These are phyloP conservation scores for Maniola hyperantus DNA, from an alignment of 2,888 invertebrate species.

Conservation along the genomic window DNA sequence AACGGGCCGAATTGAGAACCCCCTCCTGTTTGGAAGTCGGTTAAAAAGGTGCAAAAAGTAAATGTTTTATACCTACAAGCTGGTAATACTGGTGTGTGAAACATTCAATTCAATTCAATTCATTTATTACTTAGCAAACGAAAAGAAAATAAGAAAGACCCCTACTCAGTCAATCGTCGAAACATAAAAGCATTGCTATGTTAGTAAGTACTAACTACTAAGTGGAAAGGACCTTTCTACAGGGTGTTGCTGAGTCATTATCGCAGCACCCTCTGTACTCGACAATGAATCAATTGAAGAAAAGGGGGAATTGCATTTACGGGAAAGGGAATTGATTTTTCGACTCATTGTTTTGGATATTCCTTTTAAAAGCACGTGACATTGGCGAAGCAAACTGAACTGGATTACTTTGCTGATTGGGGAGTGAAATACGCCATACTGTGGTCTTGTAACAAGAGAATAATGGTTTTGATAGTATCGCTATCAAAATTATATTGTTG, in stretches of 20 bases:
- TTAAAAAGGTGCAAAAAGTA: not conserved
- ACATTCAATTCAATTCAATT: too few relatives aligned
- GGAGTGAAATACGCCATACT: too few relatives aligned
- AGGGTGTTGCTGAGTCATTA: constrained; percentile 18
- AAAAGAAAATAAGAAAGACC: not conserved
- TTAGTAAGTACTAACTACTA: constrained; percentile 5
- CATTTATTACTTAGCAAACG: not conserved
- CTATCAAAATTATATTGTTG: too few relatives aligned
- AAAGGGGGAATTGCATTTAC: constrained; percentile 16
- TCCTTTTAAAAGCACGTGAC: too few relatives aligned
- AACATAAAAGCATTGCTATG: constrained; percentile 28
- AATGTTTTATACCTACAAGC: not conserved
- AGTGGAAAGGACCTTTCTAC: not conserved
- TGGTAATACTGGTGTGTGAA: not conserved
- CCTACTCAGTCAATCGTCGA: not conserved
- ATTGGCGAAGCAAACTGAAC: too few relatives aligned
- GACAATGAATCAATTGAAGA: constrained; percentile 18
- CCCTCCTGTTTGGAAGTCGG: not conserved
- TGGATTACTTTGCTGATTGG: too few relatives aligned
- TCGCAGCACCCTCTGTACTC: constrained; percentile 3
- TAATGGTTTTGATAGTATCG: too few relatives aligned
- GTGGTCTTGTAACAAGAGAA: too few relatives aligned
- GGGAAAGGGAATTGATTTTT: constrained; percentile 16
- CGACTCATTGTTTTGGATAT: constrained; percentile 4
- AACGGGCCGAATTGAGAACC: too few relatives aligned